These are phyloP conservation scores for Heterodera filipjevi DNA, from an alignment of 2,888 invertebrate genomes.

Conservation along the genomic window DNA sequence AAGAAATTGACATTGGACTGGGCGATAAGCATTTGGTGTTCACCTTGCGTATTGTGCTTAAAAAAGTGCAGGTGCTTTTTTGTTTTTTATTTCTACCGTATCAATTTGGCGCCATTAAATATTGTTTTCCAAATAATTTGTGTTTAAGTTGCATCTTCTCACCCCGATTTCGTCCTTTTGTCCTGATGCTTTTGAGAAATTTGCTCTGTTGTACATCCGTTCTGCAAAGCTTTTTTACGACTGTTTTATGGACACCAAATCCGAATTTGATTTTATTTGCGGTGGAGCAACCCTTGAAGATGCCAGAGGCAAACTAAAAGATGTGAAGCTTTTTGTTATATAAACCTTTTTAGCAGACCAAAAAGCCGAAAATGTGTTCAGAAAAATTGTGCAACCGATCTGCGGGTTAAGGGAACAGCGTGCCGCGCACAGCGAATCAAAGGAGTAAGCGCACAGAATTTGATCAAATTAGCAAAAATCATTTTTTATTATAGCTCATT, in stretches of 20 bases:
- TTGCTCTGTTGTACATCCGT: constrained; percentile 41
- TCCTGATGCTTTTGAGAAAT: constrained; percentile 32
- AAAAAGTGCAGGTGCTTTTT: constrained; percentile 65
- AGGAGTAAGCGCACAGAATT: not conserved
- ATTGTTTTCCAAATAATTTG: too few species aligned
- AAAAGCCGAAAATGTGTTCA: not conserved
- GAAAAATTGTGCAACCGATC: constrained; percentile 3
- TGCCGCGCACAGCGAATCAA: not conserved
- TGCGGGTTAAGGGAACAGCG: not conserved
- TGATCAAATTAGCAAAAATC: not conserved
- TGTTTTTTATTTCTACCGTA: not conserved
- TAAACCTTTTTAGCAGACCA: not conserved
- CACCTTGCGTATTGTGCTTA: constrained; percentile 66
- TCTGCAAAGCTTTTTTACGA: constrained; percentile 67
- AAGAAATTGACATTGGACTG: constrained; percentile 38
- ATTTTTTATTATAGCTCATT: not conserved
- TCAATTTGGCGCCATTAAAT: not conserved
- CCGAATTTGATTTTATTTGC: constrained; percentile 68
- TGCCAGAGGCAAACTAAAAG: constrained; percentile 46
- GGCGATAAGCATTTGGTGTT: constrained; percentile 66
- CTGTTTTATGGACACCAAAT: constrained; percentile 67
- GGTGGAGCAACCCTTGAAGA: constrained; percentile 67
- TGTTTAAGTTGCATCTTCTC: constrained; percentile 28
- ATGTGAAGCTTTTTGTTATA: too few species aligned
- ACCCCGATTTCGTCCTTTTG: constrained; percentile 13